A percentile compares a stretch with the other conserved stretches of the same genome.
Conservation (phyloP, 2,113 vertebrate genomes). For the Toxotes jaculatrix region DNA sequence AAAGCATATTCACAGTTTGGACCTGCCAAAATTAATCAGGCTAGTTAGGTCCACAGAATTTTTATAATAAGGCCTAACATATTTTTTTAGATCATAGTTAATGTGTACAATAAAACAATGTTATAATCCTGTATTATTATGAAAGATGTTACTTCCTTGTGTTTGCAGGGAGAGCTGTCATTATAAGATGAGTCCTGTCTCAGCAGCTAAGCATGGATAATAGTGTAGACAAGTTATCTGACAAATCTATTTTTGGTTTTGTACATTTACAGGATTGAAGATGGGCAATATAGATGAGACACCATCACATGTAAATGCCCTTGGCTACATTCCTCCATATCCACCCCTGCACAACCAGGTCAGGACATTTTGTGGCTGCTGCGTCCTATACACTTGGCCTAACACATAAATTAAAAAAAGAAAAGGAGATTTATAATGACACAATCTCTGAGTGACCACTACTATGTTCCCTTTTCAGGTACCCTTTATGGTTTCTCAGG, state of each 20-base stretch:
- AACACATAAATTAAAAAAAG: not conserved
- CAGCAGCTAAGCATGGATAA: not conserved
- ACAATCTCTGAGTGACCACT: not conserved
- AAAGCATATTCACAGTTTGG: slow-evolving; percentile 4
- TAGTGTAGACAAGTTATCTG: not conserved
- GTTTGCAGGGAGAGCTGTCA: not conserved
- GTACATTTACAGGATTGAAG: slow-evolving; percentile 86
- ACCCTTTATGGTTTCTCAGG: slow-evolving; percentile 90
- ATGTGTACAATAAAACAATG: not conserved
- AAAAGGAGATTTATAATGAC: not conserved
- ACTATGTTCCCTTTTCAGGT: slow-evolving; percentile 79
- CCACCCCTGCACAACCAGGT: slow-evolving; percentile 90
- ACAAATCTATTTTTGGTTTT: slow-evolving; percentile 24
- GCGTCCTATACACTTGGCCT: not conserved
- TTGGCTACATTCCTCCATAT: slow-evolving; percentile 87
- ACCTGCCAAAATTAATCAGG: not conserved
- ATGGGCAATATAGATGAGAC: slow-evolving; percentile 88
- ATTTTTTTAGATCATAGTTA: not conserved
- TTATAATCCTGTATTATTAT: not conserved
- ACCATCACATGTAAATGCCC: slow-evolving; percentile 82
- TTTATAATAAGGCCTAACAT: not conserved
- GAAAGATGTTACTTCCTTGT: not conserved
- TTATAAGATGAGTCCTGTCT: not conserved
- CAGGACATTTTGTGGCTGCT: slow-evolving; percentile 44
- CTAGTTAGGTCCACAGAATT: not conserved